Conservation (phyloP, 2,888 invertebrate genomes). For the Stenotaenia linearis region DNA sequence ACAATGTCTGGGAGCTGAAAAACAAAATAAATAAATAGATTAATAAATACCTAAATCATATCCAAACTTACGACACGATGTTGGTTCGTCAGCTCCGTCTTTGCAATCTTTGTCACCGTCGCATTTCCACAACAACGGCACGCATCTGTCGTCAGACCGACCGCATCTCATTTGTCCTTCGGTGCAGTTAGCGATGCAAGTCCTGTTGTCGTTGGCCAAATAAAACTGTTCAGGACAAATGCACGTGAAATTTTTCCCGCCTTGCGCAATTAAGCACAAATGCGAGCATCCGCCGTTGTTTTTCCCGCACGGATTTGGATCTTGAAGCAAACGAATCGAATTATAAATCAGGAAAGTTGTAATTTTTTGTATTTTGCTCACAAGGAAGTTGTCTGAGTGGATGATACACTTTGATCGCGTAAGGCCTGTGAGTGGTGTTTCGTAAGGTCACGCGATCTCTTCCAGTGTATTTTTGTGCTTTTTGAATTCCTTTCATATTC, state of each 20-base stretch:
- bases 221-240: conserved; percentile 94
- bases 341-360: not conserved
- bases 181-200: conserved; percentile 92
- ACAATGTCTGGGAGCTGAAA: conserved; percentile 60
- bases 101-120: conserved; percentile 84
- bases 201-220: conserved; percentile 67
- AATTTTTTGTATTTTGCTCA: conserved; percentile 34
- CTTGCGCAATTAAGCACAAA: conserved; percentile 82
- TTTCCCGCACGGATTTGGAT: conserved; percentile 80
- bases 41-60: not conserved
- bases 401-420: conserved; percentile 88
- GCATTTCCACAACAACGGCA: conserved; percentile 64
- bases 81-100: conserved; percentile 84
- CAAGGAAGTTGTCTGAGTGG: conserved; percentile 74
- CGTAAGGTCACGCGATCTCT: conserved; percentile 64
- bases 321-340: conserved; percentile 35
- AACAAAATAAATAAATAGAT: not conserved
- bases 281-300: conserved; percentile 96
- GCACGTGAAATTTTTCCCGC: conserved; percentile 65
- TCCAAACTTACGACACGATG: conserved; percentile 63
- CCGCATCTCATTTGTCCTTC: conserved; percentile 75
- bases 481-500: conserved; percentile 87
- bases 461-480: conserved; percentile 84
- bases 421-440: conserved; percentile 91
- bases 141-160: conserved; percentile 60